Evolutionary conservation across 2,888 invertebrate species (phyloP).

Genomic region (Didymodactylos carnosus): DNA sequence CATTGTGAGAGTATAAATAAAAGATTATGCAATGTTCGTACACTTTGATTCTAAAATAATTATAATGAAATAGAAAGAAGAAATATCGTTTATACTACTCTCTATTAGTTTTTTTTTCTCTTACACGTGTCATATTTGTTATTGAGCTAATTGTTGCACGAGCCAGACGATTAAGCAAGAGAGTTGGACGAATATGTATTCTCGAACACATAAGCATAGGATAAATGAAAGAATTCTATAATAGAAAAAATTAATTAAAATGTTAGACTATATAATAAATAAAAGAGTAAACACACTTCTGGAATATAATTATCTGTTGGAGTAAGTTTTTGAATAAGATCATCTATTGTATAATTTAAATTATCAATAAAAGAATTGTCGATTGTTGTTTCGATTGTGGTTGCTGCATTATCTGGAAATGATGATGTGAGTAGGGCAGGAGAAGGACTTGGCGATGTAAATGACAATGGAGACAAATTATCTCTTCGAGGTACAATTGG

Average conservation of each 20-base stretch:
- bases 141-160: background rate
- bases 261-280: no score
- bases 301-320: background rate
- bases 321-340: background rate
- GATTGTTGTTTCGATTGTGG: background rate
- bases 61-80: background rate
- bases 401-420: no score
- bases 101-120: background rate
- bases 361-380: background rate
- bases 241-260: background rate
- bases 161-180: background rate
- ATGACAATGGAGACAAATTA: background rate
- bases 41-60: background rate
- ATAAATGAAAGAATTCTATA: background rate
- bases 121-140: background rate
- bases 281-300: background rate
- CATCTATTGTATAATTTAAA: background rate
- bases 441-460: background rate
- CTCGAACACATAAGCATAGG: background rate
- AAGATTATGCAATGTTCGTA: background rate
- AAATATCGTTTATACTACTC: background rate
- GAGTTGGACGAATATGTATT: background rate
- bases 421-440: no score
- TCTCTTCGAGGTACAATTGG: no score
- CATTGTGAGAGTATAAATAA: conserved; percentile 6